A percentile compares a stretch with the other conserved stretches of the same genome.
These are phyloP conservation scores for Campylomormyrus tamandua DNA, from an alignment of 2,113 vertebrate species.

Conservation along the genomic window DNA sequence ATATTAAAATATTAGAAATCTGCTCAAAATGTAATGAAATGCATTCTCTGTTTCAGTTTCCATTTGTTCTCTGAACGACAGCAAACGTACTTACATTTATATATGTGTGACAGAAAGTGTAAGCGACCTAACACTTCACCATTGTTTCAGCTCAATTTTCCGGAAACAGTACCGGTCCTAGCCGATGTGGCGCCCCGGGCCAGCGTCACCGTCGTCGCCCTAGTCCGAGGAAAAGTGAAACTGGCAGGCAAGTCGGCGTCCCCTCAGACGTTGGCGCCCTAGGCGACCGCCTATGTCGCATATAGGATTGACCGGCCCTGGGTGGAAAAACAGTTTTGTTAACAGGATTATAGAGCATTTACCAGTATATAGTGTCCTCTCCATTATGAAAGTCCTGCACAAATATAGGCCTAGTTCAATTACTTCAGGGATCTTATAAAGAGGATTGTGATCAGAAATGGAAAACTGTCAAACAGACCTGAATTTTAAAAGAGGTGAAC, in stretches of 20 bases:
- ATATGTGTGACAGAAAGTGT: constrained; percentile 7
- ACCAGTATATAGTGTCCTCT: neutral
- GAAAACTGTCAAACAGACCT: neutral
- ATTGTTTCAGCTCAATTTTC: neutral
- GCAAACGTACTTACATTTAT: neutral
- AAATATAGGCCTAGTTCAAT: neutral
- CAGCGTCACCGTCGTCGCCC: neutral
- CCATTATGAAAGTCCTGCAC: neutral
- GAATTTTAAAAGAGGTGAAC: neutral
- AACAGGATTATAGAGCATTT: neutral
- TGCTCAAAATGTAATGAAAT: neutral
- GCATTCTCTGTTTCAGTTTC: neutral
- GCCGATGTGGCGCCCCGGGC: neutral
- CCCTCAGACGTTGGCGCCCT: neutral
- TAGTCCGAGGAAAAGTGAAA: neutral
- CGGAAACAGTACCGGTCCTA: neutral
- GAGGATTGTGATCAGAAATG: neutral
- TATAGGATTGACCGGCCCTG: neutral
- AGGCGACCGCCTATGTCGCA: neutral
- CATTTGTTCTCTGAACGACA: neutral
- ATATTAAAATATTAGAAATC: neutral
- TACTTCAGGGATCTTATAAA: neutral
- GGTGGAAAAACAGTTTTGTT: neutral
- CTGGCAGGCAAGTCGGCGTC: neutral
- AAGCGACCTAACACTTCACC: constrained; percentile 23